phyloP scores from a whole-genome alignment of 2,888 invertebrate genomes.

The Leptodirus hochenwartii region DNA sequence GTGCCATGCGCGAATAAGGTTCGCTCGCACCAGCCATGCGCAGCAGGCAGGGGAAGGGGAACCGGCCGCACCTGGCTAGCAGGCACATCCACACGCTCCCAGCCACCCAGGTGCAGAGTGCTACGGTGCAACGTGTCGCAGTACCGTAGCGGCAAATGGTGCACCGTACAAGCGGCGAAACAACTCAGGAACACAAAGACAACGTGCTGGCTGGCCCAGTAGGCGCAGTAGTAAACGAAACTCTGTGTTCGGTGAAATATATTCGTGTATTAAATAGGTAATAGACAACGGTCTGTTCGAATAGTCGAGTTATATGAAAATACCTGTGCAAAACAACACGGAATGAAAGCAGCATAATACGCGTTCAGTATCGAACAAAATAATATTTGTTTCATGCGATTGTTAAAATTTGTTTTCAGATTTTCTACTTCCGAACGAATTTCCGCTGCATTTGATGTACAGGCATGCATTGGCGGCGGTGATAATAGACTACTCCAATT shows the following conservation, averaged over 20 bases:
- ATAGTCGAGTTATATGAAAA: no score
- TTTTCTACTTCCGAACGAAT: slow-evolving; percentile 72
- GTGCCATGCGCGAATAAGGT: slow-evolving; percentile 61
- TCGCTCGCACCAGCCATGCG: slow-evolving; percentile 33
- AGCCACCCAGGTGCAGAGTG: slow-evolving; percentile 73
- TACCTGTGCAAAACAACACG: slow-evolving; percentile 79
- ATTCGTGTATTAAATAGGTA: no score
- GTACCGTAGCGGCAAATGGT: slow-evolving; percentile 41
- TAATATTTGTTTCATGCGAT: slow-evolving; percentile 72
- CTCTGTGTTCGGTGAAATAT: no score
- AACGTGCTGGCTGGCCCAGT: slow-evolving; percentile 70
- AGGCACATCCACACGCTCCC: slow-evolving; percentile 34
- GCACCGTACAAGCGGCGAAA: slow-evolving; percentile 59
- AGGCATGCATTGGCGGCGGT: slow-evolving; percentile 55
- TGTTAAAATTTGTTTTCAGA: slow-evolving; percentile 74
- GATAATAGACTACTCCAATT: slow-evolving; percentile 27
- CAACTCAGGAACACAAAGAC: slow-evolving; percentile 71
- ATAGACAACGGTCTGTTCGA: no score
- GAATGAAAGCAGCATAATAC: slow-evolving; percentile 78
- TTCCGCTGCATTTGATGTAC: slow-evolving; percentile 49
- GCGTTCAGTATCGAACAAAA: slow-evolving; percentile 61
- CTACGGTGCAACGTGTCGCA: slow-evolving; percentile 83
- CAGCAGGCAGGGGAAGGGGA: slow-evolving; percentile 18
- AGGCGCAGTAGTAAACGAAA: slow-evolving; percentile 61
- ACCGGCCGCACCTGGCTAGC: no score